Evolutionary conservation across 1,140 invertebrate species (phyloP).

Genomic region (Scylla paramamosain): DNA sequence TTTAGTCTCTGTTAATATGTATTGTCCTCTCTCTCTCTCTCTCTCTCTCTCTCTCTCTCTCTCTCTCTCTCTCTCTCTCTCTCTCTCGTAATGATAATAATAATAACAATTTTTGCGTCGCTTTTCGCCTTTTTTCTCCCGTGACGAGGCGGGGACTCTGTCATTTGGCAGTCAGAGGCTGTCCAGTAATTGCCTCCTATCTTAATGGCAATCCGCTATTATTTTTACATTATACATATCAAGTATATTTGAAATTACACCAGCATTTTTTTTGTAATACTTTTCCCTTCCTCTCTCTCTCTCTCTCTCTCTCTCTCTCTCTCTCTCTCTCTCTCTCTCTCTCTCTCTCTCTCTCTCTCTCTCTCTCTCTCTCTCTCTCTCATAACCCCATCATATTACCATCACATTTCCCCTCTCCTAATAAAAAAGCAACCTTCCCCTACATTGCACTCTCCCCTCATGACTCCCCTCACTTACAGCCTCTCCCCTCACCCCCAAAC

Average conservation of each 20-base stretch:
- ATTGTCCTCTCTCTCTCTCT: too few species aligned
- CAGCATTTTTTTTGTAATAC: neutral
- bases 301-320: conserved; percentile 48
- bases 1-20: too few species aligned
- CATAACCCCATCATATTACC: too few species aligned
- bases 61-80: conserved; percentile 10
- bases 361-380: neutral
- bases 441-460: neutral
- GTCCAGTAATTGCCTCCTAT: neutral
- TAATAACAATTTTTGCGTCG: neutral
- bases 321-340: conserved; percentile 36
- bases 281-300: neutral
- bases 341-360: neutral
- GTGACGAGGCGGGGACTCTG: neutral
- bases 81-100: neutral
- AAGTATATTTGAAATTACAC: neutral
- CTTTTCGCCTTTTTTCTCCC: neutral
- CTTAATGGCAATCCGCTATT: neutral
- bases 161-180: neutral
- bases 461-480: too few species aligned
- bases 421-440: too few species aligned
- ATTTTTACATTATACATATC: neutral
- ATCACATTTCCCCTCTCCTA: too few species aligned
- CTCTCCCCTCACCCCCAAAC: neutral
- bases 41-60: too few species aligned